Base-by-base conservation (phyloP, 2,797 vertebrate genomes). In the Cossypha dichroa region DNA sequence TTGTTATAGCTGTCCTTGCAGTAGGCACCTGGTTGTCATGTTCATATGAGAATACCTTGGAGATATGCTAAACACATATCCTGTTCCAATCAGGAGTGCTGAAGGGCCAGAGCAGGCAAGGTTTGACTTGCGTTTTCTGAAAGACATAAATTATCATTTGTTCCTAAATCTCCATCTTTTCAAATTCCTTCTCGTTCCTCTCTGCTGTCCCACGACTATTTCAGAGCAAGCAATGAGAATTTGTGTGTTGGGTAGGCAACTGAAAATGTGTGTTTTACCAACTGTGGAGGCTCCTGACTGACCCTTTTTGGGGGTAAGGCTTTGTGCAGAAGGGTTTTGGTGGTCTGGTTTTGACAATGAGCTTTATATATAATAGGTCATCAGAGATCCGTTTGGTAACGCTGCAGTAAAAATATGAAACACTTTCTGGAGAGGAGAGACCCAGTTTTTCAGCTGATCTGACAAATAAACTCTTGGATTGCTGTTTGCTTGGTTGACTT, bases 1-100 rank as follows among this genome's bases (percentile, higher is more conserved):
- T 97, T 96, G 95, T 96, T 95, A 96, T 90, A 97, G 84, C 91
- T 95, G 93, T 96, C 91, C 94, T 97, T 16, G 1, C 88, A 93
- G 94, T 85, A 95, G 94, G 96, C 95, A 95, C 94, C 83, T 90
- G 38, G 77, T 82, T 93, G 93, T 95, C 96, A 85, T 78, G 88
- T 91, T 93, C 90, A 52, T 75, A 14, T 80, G 93, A 94, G 95
- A 94, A 96, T 95, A 97, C 93, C 94, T 94, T 84, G 87, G 93
- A 84, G 94, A 96, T 90, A 97, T 91, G 76, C 85, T 94, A 67
- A 96, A 93, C 76, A 76, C 89, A 93, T 83, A 94, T 94, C 94
- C 93, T 91, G 87, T 96, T 96, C 85, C 93, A 88, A 81, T 63
- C 82, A 62, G 87, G 62, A 91, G 66, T 67, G 87, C 94, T 94